Evolutionary conservation across 2,113 vertebrate species (phyloP), one percentile per base, ranked within the genome.

Genomic region (Ptilonorhynchus violaceus): DNA sequence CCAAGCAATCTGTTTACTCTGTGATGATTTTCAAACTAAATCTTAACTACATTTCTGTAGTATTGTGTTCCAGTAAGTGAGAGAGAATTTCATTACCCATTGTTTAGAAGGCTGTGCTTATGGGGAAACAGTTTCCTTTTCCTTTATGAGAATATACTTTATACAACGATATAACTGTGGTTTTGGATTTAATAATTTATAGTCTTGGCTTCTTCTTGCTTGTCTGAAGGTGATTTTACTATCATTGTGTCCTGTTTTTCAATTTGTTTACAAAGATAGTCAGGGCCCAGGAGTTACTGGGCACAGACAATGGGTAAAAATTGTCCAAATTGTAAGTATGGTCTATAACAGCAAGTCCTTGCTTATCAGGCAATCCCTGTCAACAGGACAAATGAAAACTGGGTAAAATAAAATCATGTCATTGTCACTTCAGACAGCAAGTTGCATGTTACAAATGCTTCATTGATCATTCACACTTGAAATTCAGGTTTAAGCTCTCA

Each of bases 341-440:
- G 56, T 66, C 31, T 79, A 1, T 53, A 88, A 67, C 63, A 80
- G 50, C 67, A 63, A 37, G 35, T 62, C 12, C 47, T 79, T 31
- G 6, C 37, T 96, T 95, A 83, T 77, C 94, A 74, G 81, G 18
- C 41, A 90, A 20, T 52, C 47, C 76, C 72, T 86, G 79, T 86
- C 92, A 91, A 72, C 11, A 31, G 88, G 52, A 93, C 64, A 91
- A 91, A 91, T 91, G 88, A 92, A 84, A 88, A 77, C 44, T 27
- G 20, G 8, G 52, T 69, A 22, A 90, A 92, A 72, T 42, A 67
- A 93, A 92, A 74, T 66, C 73, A 46, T n/a, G 42, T 74, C 59
- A 27, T 35, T 88, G 90, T 70, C 79, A 53, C 52, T 94, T 67
- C 39, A 22, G 86, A 68, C 73, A 88, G 79, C 14, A 12, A 63